phyloP scores from a whole-genome alignment of 2,888 invertebrate genomes.

The Nemapogon koenigi region DNA sequence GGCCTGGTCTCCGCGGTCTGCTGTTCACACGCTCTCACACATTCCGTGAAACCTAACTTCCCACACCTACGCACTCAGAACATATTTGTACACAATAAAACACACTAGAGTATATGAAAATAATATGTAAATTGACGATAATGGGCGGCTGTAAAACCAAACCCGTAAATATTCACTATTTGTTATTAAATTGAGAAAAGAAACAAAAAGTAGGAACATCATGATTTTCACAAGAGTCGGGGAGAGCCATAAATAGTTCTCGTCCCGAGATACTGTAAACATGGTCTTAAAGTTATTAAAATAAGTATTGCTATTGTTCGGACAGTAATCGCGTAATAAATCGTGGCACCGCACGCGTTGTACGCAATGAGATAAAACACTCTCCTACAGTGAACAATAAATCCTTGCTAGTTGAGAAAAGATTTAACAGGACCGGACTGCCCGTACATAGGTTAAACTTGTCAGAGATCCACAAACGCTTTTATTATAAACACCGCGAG shows the following conservation, averaged over 20 bases:
- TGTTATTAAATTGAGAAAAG: conserved; percentile 1
- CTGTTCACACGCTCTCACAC: conserved; percentile 43
- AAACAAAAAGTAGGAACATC: background rate
- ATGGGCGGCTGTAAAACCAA: background rate
- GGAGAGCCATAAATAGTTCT: conserved; percentile 3
- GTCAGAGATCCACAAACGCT: conserved; percentile 39
- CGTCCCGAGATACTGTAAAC: conserved; percentile 4
- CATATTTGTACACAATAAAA: background rate
- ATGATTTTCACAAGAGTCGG: conserved; percentile 5
- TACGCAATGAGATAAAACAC: conserved; percentile 9
- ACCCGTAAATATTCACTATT: background rate
- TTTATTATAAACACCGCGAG: no score
- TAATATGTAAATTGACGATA: conserved; percentile 4
- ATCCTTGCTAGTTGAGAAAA: conserved; percentile 8
- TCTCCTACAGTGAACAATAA: conserved; percentile 3
- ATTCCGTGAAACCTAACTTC: conserved; percentile 17
- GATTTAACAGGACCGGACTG: conserved; percentile 22
- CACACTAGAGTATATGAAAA: conserved; percentile 4
- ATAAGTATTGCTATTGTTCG: conserved; percentile 5
- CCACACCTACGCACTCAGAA: conserved; percentile 32
- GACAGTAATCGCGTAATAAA: conserved; percentile 7
- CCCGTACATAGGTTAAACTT: conserved; percentile 42
- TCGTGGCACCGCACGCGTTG: conserved; percentile 8
- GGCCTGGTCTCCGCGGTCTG: conserved; percentile 20
- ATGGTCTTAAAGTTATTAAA: conserved; percentile 7